Base-by-base conservation (phyloP, 2,888 invertebrate genomes). In the Allacma fusca region DNA sequence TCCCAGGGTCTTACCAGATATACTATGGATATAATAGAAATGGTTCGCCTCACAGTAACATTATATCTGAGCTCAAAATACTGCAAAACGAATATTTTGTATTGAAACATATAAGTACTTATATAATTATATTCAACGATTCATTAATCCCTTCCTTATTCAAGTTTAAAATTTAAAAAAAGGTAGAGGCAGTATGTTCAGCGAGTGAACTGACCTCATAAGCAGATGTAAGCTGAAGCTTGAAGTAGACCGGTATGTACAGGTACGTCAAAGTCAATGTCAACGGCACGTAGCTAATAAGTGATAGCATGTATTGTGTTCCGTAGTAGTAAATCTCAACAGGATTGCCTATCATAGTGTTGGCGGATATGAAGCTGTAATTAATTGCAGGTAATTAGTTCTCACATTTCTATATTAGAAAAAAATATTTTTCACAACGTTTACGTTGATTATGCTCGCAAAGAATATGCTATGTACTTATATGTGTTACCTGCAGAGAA, bases 261-360 rank as follows among this genome's bases (percentile, higher is more conserved):
- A 87, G 81, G 79, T 88, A 87, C 0, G 87, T 87, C 19, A 88
- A 83, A 50, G 87, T 82, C 76, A 86, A 85, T 23, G 86, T 85
- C 24, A 87, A 74, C 9, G 84, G 84, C 26, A 87, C 84, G 81
- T 87, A 87, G 12, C 79, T 72, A 34, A 83, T 50, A 23, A 81
- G 65, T 67, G 85, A 82, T 77, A 85, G 81, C 75, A 84, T 92
- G 86, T 94, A 95, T 87, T 95, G 94, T 0, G 94, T 92, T 21
- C 96, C 96, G 85, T 93, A 92, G 84, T 90, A 90, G 86, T 95
- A 96, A 93, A 96, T 94, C 88, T 96, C 96, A 0, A 94, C 93
- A 13, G 96, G 95, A 86, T 95, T 95, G 1, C 96, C 96, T 79
- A 96, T 88, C 68, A 59, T 21, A 7, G 59, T 59, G 7, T 21